A percentile compares a stretch with the other conserved stretches of the same genome.
Conservation (phyloP, 1,140 invertebrate genomes). For the Galleria mellonella region DNA sequence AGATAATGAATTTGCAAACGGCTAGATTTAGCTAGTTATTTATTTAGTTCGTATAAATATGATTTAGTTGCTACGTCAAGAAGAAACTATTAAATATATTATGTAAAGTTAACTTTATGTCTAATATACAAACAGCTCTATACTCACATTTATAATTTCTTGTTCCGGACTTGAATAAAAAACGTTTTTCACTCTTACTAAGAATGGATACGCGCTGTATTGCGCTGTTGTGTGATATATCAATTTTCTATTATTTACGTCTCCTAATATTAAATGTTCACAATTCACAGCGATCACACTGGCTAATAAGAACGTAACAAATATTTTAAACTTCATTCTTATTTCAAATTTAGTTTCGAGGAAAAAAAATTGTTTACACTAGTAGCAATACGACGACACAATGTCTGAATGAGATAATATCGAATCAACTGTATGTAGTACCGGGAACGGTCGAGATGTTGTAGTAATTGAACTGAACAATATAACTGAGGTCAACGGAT, state of each 20-base stretch:
- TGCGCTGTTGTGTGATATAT: constrained; percentile 21
- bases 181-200: constrained; percentile 24
- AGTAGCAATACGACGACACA: not conserved
- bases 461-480: no score
- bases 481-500: no score
- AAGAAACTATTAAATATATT: no score
- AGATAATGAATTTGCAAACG: no score
- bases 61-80: no score
- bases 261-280: constrained; percentile 27
- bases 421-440: no score
- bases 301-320: constrained; percentile 12
- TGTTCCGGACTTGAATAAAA: constrained; percentile 24
- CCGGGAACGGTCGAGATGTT: no score
- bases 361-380: not conserved
- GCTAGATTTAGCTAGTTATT: no score
- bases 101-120: no score
- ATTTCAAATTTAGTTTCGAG: not conserved
- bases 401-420: not conserved
- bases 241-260: constrained; percentile 19
- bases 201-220: constrained; percentile 22
- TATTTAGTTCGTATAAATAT: no score
- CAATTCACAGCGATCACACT: constrained; percentile 12
- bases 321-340: constrained; percentile 21
- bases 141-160: constrained; percentile 28
- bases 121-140: no score